phyloP scores from a whole-genome alignment of 2,888 invertebrate genomes.

The Polietes domitor region DNA sequence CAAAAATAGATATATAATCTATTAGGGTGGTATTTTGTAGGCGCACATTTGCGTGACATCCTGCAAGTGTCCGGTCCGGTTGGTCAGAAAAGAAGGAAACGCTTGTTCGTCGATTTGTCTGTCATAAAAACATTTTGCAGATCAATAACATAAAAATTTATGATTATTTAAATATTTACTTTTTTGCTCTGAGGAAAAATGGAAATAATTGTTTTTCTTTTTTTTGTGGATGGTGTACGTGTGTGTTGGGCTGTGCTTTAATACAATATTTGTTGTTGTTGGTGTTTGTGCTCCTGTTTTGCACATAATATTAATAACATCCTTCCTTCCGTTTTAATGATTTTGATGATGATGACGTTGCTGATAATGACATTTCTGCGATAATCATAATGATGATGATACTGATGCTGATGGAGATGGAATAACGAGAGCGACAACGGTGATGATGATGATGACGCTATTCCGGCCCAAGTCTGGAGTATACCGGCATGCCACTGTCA shows the following conservation, averaged over 20 bases:
- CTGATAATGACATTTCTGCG: background rate
- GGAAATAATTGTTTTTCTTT: background rate
- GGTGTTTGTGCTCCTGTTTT: background rate
- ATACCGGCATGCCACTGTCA: too few species aligned
- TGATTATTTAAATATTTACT: background rate
- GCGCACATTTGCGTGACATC: background rate
- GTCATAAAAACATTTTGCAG: conserved; percentile 17
- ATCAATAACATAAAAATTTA: conserved; percentile 16
- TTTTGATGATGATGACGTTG: conserved; percentile 36
- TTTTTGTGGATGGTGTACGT: background rate
- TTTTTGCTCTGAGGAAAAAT: background rate
- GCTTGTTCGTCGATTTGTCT: too few species aligned
- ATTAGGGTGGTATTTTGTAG: background rate
- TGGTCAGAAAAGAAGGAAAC: background rate
- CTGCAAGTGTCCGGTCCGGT: background rate
- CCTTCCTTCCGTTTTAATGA: conserved; percentile 47
- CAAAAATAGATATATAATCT: conserved; percentile 4
- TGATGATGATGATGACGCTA: conserved; percentile 38
- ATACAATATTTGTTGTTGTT: background rate
- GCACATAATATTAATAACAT: conserved; percentile 49
- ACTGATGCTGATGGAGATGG: conserved; percentile 9
- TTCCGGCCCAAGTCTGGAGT: conserved; percentile 2
- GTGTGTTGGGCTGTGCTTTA: background rate
- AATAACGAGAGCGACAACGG: conserved; percentile 31
- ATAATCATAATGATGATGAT: conserved; percentile 14